Base-by-base conservation (phyloP, 2,888 invertebrate genomes). In the Tenthredo scrophulariae region DNA sequence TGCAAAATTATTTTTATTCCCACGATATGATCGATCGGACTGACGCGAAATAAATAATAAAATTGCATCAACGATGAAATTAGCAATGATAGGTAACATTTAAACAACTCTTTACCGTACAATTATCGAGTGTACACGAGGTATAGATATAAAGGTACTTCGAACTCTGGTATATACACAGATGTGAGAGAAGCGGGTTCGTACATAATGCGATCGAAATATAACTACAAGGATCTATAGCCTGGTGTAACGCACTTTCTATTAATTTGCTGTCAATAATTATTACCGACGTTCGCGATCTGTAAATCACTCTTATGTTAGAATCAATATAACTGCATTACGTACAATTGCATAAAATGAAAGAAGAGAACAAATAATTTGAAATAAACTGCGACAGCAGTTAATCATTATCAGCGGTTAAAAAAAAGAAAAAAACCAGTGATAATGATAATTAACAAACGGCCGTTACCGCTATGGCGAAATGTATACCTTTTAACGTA, bases 181-280 rank as follows among this genome's bases (percentile, higher is more conserved):
- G 62, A 62, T 62, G 62, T 26, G 9, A 62, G 62, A 26, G 7
- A 62, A 62, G 33, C 40, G 72, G 33, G 43, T 33, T 72, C 67
- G 15, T 29, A 67, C 18, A 37, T 37, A 70, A 70, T 70, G 70
- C 70, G 37, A n/a, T 15, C 43, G 43, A 26, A 43, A 40, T 43
- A 43, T 74, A 22, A 67, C 67, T 33, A 33, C 15, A 26, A 67
- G 15, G 22, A 67, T 67, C 67, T 67, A 5, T 33, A 33, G 62
- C 43, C 74, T 43, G 74, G 18, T 43, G 29, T 77, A 54, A 77
- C 77, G 54, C 77, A 77, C 77, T 77, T 77, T 77, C 77, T 77
- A 77, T 77, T 77, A 37, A 77, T 77, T 77, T 29, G 22, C 29
- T 54, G 54, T 77, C 54, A 33, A 74, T 74, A 43, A 43, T 43